Base-by-base conservation (phyloP, 2,113 vertebrate species). In the Triplophysa dalaica region DNA sequence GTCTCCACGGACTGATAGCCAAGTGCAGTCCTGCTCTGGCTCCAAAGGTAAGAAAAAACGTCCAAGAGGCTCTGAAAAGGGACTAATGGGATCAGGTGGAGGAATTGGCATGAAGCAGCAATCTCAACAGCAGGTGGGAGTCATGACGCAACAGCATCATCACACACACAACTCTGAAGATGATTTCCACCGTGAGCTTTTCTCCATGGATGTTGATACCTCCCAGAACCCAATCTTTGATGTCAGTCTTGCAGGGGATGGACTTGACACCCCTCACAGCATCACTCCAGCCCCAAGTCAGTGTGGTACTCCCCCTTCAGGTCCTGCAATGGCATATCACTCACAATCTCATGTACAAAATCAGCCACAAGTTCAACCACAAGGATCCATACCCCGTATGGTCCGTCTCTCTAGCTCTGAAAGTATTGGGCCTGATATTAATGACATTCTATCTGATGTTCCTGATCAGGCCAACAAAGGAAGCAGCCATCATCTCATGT, bases 151-250 rank as follows among this genome's bases (percentile, higher is more conserved):
- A 61, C 91, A 87, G 64, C 90, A 89, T 50, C 93, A 90, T 78
- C 92, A 87, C 81, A 87, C 89, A 50, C 91, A 92, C 81, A 87
- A 94, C 72, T 95, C 96, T 61, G 98, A 98, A 89, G 98, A 99
- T 54, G 98, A 99, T 87, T 99, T 99, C 90, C 97, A 99, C 85
- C 94, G 97, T 77, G 97, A 98, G 88, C 94, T 99, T 50, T 97
- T 99, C 54, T 98, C 97, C 8, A 98, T 99, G 97, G 98, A 99
- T 65, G 96, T 98, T 77, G 98, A 99, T 62, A 89, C 93, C 58
- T 96, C 97, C 79, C 96, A 98, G 83, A 98, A 99, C 87, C 95
- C 95, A 9, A 98, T 99, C 78, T 99, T 99, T 90, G 98, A 98
- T 79, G 97, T 99, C 69, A 97, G 96, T 88, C 93, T 98, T 86